Evolutionary conservation across 2,113 vertebrate genomes (phyloP), one percentile per base, ranked within the genome.

Genomic region (Coptodon rendalli): DNA sequence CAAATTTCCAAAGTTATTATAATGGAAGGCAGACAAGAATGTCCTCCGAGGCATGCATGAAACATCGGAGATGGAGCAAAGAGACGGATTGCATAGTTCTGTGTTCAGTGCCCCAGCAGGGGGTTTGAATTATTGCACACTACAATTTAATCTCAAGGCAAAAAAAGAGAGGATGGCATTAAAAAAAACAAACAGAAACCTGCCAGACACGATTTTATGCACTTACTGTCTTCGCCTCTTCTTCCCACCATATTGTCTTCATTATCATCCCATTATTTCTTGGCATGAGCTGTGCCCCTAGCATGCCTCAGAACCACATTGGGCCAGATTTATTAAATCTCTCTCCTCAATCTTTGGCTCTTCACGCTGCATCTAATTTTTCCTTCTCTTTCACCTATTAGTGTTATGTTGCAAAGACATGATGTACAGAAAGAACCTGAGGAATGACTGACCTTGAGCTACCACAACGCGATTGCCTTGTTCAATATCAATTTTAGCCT

Each of bases 191-290:
- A 90, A 89, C 29, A 89, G 24, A 91, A 89, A 84, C 52, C 82
- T 85, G 17, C 45, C 54, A 83, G 83, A 87, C 43, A 83, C 52
- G 14, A 86, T 81, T 91, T 56, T 56, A 80, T 81, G 80, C 85
- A 86, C 85, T 84, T 87, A 8, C 56, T 78, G 56, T 6, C 56
- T 31, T 76, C 1, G 24, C 43, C 59, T 89, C 22, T 50, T 66
- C 59, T 53, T 83, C 78, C 54, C 36, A 85, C 53, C 22, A 78
- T 81, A 78, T 50, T 78, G 71, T 78, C 83, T 88, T 91, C 85
- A 93, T 94, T 93, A 93, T 89, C 66, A 80, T 87, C 85, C 61
- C 56, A 86, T 90, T 84, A 88, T 93, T 85, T 85, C 57, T 76
- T 79, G 89, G 87, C 83, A 84, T 78, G 78, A 91, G 82, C 83